Evolutionary conservation across 2,888 invertebrate species (phyloP), one percentile per base, ranked within the genome.

Genomic region (Lissonota sp.): DNA sequence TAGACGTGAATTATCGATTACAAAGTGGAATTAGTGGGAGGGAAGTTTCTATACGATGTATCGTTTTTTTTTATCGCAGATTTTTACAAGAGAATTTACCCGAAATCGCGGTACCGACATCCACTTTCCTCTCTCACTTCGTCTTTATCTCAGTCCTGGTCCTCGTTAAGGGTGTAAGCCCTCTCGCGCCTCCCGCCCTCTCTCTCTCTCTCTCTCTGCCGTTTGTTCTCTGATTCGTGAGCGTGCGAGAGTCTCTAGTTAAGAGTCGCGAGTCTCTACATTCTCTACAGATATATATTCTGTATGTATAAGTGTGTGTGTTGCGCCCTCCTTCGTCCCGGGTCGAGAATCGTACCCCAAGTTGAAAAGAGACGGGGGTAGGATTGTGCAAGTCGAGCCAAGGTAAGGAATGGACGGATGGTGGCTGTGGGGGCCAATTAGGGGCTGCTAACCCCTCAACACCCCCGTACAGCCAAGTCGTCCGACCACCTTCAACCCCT

Each of bases 361-460:
- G 42, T 40, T 37, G 64, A 73, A 46, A 16, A 60, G n/a, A 1
- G 53, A 37, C 64, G 39, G 46, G 16, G 63, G 58, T 49, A 63
- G 51, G 67, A 55, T 60, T 40, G 26, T 46, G 58, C 49, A 57
- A 80, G 70, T 69, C 72, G 75, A 81, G 70, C 72, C 64, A 78
- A 85, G 82, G 82, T 84, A 86, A 86, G 84, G 84, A 84, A 85
- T 80, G 84, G 82, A 85, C 83, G 84, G 85, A 87, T 86, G 85
- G 84, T 82, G 87, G 84, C 85, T 87, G 87, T 85, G 87, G 88
- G 84, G 88, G 89, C 89, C 89, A 90, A 90, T 90, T 90, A 89
- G 88, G 87, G 84, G 84, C 83, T 85, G 84, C 87, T 85, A 86
- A 86, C 86, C 88, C 87, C 87, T 87, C 88, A 80, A 86, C 88